Percentiles rank a stretch among this genome's conserved stretches.
phyloP scores from a whole-genome alignment of 1,140 invertebrate genomes.

The Coptotermes formosanus region DNA sequence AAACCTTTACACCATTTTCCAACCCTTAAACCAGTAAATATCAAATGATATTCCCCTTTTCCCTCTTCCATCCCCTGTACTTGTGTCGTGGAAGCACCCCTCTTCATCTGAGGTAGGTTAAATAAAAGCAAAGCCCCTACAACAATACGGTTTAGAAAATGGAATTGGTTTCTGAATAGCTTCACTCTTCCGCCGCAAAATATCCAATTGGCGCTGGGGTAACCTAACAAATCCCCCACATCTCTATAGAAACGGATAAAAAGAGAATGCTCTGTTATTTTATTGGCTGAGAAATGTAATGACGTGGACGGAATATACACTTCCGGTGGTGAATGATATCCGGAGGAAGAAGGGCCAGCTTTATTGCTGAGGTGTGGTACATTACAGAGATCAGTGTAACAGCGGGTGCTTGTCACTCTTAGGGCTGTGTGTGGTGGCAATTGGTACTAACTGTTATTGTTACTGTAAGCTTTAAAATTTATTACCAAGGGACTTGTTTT shows the following conservation, averaged over 20 bases:
- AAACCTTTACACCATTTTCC: slow-evolving; percentile 22
- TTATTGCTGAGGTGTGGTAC: slow-evolving; percentile 12
- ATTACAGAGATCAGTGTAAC: not conserved
- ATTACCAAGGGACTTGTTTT: too few relatives aligned
- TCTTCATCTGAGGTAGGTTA: slow-evolving; percentile 10
- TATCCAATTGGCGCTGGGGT: slow-evolving; percentile 26
- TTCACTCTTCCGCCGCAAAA: slow-evolving; percentile 31
- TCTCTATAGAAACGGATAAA: slow-evolving; percentile 16
- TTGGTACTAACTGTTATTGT: not conserved
- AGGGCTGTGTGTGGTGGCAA: not conserved
- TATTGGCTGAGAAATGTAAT: slow-evolving; percentile 31
- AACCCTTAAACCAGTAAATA: slow-evolving; percentile 18
- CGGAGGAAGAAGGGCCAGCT: not conserved
- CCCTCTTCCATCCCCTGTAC: not conserved
- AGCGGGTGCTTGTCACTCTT: not conserved
- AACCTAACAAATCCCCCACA: not conserved
- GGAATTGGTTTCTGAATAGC: slow-evolving; percentile 34
- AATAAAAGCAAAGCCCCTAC: slow-evolving; percentile 20
- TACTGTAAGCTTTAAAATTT: not conserved
- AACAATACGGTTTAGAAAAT: slow-evolving; percentile 21
- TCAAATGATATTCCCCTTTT: not conserved
- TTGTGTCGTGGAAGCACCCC: not conserved
- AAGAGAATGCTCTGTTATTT: slow-evolving; percentile 24
- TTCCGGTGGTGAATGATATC: slow-evolving; percentile 23
- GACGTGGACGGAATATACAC: slow-evolving; percentile 19